Conservation (phyloP, 2,113 vertebrate genomes). For the Laticauda laticaudata region DNA sequence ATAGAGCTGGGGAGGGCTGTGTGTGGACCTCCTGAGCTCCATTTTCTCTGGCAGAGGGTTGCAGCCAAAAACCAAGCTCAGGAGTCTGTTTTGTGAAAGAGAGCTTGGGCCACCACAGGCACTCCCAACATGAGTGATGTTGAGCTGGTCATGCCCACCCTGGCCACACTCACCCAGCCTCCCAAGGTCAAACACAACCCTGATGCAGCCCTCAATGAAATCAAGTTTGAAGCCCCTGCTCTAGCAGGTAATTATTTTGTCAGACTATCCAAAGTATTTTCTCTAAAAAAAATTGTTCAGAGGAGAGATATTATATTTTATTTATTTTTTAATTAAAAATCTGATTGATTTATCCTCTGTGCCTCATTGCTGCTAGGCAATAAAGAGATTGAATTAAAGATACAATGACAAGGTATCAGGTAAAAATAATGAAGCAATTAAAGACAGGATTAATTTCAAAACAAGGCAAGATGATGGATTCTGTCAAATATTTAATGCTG, state of each 20-base stretch:
- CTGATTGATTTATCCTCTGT: neutral
- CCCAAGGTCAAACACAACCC: no score
- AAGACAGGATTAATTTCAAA: constrained; percentile 21
- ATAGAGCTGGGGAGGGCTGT: no score
- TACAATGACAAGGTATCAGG: neutral
- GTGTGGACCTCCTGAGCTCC: no score
- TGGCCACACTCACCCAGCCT: no score
- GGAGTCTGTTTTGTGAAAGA: no score
- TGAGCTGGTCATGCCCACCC: no score
- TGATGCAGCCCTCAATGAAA: no score
- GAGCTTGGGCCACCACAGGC: no score
- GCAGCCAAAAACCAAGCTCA: no score
- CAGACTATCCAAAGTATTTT: neutral
- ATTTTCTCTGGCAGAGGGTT: no score
- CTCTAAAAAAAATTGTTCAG: neutral
- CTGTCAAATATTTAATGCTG: neutral
- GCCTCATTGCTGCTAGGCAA: neutral
- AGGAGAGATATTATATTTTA: neutral
- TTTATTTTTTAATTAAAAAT: neutral
- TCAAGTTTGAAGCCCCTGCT: neutral
- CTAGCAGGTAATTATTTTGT: neutral
- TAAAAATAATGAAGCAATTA: constrained; percentile 5
- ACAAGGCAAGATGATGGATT: neutral
- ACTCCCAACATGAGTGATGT: no score
- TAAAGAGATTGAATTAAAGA: neutral